Percentiles rank a stretch among this genome's conserved stretches.
These are phyloP conservation scores for Leptodactylus fallax DNA, from an alignment of 2,797 vertebrate genomes.

Conservation along the genomic window DNA sequence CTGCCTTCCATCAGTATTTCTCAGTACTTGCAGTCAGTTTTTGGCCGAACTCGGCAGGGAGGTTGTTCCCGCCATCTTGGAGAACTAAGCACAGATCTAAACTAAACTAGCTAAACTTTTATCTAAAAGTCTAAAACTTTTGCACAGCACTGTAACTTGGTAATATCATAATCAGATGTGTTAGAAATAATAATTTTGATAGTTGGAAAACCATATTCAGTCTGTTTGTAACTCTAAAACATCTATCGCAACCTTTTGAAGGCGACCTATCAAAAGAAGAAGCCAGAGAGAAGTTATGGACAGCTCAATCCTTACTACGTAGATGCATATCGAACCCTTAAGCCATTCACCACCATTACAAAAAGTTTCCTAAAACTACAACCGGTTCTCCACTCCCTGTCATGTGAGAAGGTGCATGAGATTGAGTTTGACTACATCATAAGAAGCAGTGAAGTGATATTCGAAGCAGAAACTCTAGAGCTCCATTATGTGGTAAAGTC, in stretches of 20 bases:
- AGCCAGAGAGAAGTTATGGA: background rate
- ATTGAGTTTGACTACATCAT: constrained; percentile 61
- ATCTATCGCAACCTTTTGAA: background rate
- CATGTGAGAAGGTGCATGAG: constrained; percentile 66
- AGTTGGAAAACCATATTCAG: background rate
- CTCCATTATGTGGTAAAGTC: constrained; percentile 35
- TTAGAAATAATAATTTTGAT: background rate
- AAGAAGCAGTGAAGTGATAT: constrained; percentile 4
- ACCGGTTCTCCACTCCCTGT: constrained; percentile 54
- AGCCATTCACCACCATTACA: constrained; percentile 71
- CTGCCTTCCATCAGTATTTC: no score
- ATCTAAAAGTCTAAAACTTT: no score
- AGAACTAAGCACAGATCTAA: no score
- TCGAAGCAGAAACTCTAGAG: background rate
- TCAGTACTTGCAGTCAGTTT: no score
- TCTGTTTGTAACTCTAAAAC: background rate
- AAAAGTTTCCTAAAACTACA: constrained; percentile 74
- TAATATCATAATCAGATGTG: no score
- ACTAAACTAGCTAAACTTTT: no score
- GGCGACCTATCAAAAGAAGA: constrained; percentile 34
- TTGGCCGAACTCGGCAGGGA: no score
- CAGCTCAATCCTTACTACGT: constrained; percentile 53
- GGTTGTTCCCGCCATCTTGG: no score
- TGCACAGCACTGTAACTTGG: no score
- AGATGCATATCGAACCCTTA: background rate